Evolutionary conservation across 1,140 invertebrate genomes (phyloP).

Genomic region (Drosophila tani): DNA sequence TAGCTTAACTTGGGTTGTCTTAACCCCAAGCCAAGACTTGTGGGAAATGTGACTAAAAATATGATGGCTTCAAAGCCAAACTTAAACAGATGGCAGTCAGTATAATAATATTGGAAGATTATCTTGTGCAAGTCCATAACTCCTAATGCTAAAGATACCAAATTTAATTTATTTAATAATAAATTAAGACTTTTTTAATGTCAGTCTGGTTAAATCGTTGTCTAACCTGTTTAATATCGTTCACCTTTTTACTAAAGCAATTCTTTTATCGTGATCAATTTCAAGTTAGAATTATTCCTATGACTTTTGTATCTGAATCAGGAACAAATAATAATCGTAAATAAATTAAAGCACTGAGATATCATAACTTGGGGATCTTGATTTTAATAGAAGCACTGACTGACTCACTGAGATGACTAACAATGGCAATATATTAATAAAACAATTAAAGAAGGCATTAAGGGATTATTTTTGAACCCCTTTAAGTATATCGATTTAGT

Average conservation of each 20-base stretch:
- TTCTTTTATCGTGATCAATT: not conserved
- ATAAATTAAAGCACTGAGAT: no score
- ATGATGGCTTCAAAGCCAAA: no score
- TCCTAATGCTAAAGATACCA: not conserved
- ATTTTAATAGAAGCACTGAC: not conserved
- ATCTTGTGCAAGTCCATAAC: not conserved
- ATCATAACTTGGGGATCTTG: no score
- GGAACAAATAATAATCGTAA: no score
- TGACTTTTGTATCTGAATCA: no score
- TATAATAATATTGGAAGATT: not conserved
- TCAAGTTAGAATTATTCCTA: not conserved
- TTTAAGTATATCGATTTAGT: no score
- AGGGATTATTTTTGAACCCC: no score
- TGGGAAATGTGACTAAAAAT: conserved; percentile 17
- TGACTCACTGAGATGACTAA: not conserved
- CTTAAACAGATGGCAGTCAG: not conserved
- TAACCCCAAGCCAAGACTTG: conserved; percentile 8
- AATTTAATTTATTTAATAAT: not conserved
- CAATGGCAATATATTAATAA: not conserved
- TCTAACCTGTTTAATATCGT: not conserved
- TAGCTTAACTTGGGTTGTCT: conserved; percentile 13
- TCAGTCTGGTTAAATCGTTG: not conserved
- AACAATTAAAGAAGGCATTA: not conserved
- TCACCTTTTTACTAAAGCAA: not conserved
- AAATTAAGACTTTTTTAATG: not conserved